Conservation (phyloP, 2,888 invertebrate species). For the Branchellion lobata region DNA sequence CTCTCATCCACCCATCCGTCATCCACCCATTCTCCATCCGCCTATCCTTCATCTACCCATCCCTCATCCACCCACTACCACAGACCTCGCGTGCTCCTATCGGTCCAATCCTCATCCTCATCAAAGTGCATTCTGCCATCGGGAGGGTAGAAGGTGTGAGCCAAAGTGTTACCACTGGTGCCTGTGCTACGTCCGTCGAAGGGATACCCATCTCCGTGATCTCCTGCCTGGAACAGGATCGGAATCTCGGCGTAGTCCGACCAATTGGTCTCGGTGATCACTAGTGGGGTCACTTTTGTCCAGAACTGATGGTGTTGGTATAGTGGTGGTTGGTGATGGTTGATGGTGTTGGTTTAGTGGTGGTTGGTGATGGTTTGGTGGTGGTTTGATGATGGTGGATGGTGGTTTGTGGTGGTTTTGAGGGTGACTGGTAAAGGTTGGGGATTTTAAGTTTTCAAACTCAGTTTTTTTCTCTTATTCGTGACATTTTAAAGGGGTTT, state of each 20-base stretch:
- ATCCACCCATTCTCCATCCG: slow-evolving; percentile 29
- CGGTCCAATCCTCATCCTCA: slow-evolving; percentile 51
- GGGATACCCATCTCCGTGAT: slow-evolving; percentile 40
- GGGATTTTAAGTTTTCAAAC: no score
- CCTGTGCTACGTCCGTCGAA: slow-evolving; percentile 17
- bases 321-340: no score
- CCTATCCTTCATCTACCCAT: not conserved
- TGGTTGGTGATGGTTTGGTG: not conserved
- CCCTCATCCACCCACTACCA: slow-evolving; percentile 35
- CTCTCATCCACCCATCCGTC: not conserved
- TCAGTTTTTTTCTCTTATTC: no score
- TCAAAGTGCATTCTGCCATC: slow-evolving; percentile 51
- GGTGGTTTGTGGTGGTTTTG: not conserved
- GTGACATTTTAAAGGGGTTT: no score
- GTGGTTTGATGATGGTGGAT: not conserved
- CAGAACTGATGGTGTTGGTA: slow-evolving; percentile 32
- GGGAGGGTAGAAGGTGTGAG: slow-evolving; percentile 51
- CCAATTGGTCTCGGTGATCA: not conserved
- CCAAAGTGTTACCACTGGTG: slow-evolving; percentile 41
- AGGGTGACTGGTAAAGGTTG: not conserved
- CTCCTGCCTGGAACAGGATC: slow-evolving; percentile 17
- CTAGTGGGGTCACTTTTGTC: slow-evolving; percentile 21
- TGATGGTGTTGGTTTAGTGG: no score
- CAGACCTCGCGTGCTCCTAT: no score
- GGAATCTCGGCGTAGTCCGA: slow-evolving; percentile 3